Conservation (phyloP, 2,797 vertebrate genomes). For the Gila robusta region DNA sequence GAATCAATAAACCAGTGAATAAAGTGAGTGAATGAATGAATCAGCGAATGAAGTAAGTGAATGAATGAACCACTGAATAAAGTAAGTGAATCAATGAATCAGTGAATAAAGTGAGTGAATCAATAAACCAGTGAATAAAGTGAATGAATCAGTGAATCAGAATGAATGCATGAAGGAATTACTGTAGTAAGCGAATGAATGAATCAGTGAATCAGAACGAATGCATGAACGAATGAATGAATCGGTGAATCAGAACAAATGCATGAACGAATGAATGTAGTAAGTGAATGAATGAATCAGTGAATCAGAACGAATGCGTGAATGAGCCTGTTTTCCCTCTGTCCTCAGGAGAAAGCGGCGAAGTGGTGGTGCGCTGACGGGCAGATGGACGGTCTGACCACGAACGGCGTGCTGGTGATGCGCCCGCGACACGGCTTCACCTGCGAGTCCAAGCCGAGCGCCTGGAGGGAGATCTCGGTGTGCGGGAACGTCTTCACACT, state of each 20-base stretch:
- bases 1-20: neutral
- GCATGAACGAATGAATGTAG: neutral
- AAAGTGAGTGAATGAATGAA: neutral
- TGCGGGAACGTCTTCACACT: constrained; percentile 93
- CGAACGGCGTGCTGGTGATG: constrained; percentile 96
- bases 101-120: accelerated
- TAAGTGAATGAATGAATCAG: neutral
- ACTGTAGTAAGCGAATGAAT: neutral
- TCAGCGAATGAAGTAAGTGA: neutral
- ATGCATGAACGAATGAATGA: neutral
- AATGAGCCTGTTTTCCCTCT: neutral
- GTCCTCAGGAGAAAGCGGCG: constrained; percentile 89
- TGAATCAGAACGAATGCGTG: neutral
- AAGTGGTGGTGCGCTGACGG: constrained; percentile 93
- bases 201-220: neutral
- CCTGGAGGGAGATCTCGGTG: constrained; percentile 96
- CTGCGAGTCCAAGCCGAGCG: constrained; percentile 89
- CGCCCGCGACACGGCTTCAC: constrained; percentile 90
- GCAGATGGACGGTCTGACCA: constrained; percentile 97
- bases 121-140: neutral
- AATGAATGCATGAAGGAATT: neutral
- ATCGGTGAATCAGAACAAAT: neutral
- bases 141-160: accelerated
- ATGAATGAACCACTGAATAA: too few relatives aligned
- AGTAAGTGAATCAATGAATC: neutral